These are phyloP conservation scores for Myathropa florea DNA, from an alignment of 2,888 invertebrate genomes.

Conservation along the genomic window DNA sequence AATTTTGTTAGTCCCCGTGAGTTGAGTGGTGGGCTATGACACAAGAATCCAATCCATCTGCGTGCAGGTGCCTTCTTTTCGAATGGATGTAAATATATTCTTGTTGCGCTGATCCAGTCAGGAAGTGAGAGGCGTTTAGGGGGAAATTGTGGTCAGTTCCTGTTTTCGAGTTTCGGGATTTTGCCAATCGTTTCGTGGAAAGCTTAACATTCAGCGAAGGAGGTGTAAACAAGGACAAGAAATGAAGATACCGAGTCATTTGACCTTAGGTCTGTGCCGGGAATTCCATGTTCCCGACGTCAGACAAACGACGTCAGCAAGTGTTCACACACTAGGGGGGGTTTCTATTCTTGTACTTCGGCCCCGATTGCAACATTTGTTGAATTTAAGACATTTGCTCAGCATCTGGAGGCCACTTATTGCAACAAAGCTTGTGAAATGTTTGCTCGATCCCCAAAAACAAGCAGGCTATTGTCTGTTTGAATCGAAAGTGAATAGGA, in stretches of 20 bases:
- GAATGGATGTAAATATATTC: not conserved
- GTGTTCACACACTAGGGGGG: not conserved
- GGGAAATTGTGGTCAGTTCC: not conserved
- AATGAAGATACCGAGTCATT: not conserved
- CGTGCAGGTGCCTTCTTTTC: not conserved
- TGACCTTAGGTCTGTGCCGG: not conserved
- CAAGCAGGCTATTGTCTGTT: not conserved
- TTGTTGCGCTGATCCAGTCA: not conserved
- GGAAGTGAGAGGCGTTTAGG: constrained; percentile 8
- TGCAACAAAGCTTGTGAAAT: not conserved
- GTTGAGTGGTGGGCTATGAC: not conserved
- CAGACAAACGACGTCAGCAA: not conserved
- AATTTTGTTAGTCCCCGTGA: not conserved
- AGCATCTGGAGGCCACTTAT: not conserved
- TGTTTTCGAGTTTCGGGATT: not conserved
- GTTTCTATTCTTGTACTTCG: not conserved
- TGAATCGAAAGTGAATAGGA: not conserved
- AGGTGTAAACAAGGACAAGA: not conserved
- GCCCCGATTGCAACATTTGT: not conserved
- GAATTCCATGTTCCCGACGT: not conserved
- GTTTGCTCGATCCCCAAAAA: not conserved
- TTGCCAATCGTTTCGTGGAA: not conserved
- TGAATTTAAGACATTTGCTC: not conserved
- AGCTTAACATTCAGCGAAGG: not conserved
- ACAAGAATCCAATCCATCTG: not conserved